Evolutionary conservation across 2,113 vertebrate genomes (phyloP).

Genomic region (Silurus asotus): DNA sequence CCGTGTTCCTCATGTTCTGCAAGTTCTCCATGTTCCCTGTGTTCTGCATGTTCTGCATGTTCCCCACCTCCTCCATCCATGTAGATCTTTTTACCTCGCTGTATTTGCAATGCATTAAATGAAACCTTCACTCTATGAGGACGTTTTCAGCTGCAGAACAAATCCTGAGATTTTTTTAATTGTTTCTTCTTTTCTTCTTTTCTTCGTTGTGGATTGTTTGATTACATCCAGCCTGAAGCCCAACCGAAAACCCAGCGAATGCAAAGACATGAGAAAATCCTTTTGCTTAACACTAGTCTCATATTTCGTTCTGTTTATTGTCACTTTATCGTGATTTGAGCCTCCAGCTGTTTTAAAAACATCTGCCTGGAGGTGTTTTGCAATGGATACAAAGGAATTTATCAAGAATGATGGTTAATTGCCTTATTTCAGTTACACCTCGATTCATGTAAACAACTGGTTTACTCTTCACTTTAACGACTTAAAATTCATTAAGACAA

Average conservation of each 20-base stretch:
- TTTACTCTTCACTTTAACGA: too few species aligned
- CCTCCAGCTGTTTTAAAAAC: not conserved
- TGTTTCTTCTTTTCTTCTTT: too few species aligned
- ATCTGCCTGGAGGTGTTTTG: not conserved
- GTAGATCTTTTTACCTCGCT: not conserved
- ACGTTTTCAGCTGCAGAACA: not conserved
- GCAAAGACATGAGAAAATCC: not conserved
- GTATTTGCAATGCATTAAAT: not conserved
- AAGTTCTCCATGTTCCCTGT: too few species aligned
- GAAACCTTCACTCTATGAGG: not conserved
- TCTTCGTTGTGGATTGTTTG: not conserved
- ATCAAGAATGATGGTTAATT: too few species aligned
- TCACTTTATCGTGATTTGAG: not conserved
- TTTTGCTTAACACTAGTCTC: constrained; percentile 2
- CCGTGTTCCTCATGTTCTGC: too few species aligned
- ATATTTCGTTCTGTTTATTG: not conserved
- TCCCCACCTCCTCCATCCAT: too few species aligned
- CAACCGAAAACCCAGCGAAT: not conserved
- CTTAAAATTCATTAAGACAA: not conserved
- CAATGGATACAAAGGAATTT: not conserved
- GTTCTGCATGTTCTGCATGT: too few species aligned
- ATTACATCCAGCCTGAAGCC: not conserved
- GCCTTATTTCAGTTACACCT: not conserved
- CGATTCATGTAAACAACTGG: not conserved
- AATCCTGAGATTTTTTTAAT: not conserved